Conservation (phyloP, 2,797 vertebrate species). For the Meda fulgida region DNA sequence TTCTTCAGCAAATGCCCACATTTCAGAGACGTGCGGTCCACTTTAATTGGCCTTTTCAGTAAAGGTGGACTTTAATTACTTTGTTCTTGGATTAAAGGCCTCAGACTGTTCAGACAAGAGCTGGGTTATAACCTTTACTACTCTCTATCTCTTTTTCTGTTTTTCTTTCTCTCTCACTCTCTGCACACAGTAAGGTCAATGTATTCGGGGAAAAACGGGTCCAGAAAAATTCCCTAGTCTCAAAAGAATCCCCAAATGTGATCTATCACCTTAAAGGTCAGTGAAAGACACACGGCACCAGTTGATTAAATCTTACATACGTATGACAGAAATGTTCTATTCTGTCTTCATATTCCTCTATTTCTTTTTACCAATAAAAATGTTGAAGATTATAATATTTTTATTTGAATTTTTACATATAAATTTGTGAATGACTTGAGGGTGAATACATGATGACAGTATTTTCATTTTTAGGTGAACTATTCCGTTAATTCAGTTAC, state of each 20-base stretch:
- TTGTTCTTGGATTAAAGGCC: slow-evolving; percentile 78
- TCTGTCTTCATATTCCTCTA: slow-evolving; percentile 36
- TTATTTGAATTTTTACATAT: too few relatives aligned
- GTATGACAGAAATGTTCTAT: slow-evolving; percentile 47
- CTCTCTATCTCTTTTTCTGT: slow-evolving; percentile 44
- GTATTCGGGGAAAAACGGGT: background rate
- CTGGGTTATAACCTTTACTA: slow-evolving; percentile 73
- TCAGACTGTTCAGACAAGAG: slow-evolving; percentile 71
- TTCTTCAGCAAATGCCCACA: slow-evolving; percentile 72
- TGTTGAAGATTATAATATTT: background rate
- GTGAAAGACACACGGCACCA: slow-evolving; percentile 54
- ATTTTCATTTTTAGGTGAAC: background rate
- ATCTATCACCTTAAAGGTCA: slow-evolving; percentile 60
- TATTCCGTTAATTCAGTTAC: background rate
- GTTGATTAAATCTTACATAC: slow-evolving; percentile 58
- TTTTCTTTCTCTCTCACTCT: slow-evolving; percentile 32
- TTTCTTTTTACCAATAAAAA: slow-evolving; percentile 44
- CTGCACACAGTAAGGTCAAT: slow-evolving; percentile 23
- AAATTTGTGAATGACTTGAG: background rate
- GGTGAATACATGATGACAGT: background rate
- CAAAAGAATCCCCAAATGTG: slow-evolving; percentile 48
- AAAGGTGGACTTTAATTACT: slow-evolving; percentile 78
- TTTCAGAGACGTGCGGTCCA: slow-evolving; percentile 67
- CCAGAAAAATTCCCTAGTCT: slow-evolving; percentile 36
- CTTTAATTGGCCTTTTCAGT: slow-evolving; percentile 79